Conservation (phyloP, 2,113 vertebrate genomes). For the Arvicanthis niloticus region DNA sequence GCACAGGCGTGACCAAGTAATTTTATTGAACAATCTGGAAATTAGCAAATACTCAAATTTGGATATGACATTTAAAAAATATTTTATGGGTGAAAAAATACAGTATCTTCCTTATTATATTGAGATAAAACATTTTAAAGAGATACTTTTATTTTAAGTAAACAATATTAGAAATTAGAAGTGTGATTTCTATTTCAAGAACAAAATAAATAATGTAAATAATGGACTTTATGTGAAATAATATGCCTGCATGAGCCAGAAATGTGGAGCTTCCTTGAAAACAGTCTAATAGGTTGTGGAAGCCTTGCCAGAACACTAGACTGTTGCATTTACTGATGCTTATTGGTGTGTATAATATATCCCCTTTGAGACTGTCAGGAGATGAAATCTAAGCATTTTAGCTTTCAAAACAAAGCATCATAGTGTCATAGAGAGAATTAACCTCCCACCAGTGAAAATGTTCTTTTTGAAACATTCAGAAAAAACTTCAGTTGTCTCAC, state of each 20-base stretch:
- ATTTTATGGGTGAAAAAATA: background rate
- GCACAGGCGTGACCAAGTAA: background rate
- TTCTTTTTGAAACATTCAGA: background rate
- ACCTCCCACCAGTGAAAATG: background rate
- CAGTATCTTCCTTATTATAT: background rate
- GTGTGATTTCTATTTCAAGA: background rate
- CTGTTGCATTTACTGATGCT: background rate
- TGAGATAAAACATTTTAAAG: background rate
- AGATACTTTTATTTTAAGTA: background rate
- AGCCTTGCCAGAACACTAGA: background rate
- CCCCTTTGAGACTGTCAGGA: background rate
- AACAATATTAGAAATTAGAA: background rate
- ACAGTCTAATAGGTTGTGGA: constrained; percentile 11
- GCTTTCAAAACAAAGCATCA: background rate
- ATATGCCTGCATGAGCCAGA: background rate
- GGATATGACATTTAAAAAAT: background rate
- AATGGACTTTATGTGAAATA: background rate
- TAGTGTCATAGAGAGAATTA: background rate
- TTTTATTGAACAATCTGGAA: background rate
- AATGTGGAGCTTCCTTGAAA: background rate
- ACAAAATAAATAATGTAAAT: background rate
- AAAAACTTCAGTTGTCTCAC: background rate
- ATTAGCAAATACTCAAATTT: background rate
- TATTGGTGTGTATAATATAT: background rate
- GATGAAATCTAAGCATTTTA: constrained; percentile 45